These are phyloP conservation scores for Drosophila repletoides DNA, from an alignment of 1,140 invertebrate genomes.

Conservation along the genomic window DNA sequence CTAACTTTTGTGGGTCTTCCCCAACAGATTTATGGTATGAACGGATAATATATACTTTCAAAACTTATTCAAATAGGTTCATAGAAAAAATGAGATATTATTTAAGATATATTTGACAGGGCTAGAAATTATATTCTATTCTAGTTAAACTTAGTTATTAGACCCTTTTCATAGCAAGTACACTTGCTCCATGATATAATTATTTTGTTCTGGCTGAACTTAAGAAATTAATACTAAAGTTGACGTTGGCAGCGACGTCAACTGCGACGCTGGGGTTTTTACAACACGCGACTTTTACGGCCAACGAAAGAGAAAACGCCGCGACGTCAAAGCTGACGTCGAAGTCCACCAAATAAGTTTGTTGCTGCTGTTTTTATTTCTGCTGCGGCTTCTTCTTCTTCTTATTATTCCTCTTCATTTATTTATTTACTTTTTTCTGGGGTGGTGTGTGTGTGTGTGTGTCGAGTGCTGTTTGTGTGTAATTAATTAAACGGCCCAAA, in stretches of 20 bases:
- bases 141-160: not conserved
- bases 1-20: no score
- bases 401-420: slow-evolving; percentile 36
- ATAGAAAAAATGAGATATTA: no score
- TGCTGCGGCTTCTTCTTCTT: slow-evolving; percentile 35
- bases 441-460: not conserved
- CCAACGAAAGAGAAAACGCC: slow-evolving; percentile 74
- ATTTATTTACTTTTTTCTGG: slow-evolving; percentile 37
- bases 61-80: no score
- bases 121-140: no score
- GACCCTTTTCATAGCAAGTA: not conserved
- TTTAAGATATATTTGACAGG: no score
- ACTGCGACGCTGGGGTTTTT: slow-evolving; percentile 13
- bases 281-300: slow-evolving; percentile 43
- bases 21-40: no score
- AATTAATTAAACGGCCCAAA: slow-evolving; percentile 74
- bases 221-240: slow-evolving; percentile 52
- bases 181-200: slow-evolving; percentile 11
- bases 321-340: slow-evolving; percentile 36
- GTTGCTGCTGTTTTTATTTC: slow-evolving; percentile 35
- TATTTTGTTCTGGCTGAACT: slow-evolving; percentile 27
- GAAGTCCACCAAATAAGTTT: slow-evolving; percentile 61
- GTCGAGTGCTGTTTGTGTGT: slow-evolving; percentile 47
- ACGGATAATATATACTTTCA: no score
- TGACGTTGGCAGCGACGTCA: slow-evolving; percentile 2